A percentile compares a stretch with the other conserved stretches of the same genome.
Conservation (phyloP, 2,888 invertebrate genomes). For the Caenorhabditis sinica region DNA sequence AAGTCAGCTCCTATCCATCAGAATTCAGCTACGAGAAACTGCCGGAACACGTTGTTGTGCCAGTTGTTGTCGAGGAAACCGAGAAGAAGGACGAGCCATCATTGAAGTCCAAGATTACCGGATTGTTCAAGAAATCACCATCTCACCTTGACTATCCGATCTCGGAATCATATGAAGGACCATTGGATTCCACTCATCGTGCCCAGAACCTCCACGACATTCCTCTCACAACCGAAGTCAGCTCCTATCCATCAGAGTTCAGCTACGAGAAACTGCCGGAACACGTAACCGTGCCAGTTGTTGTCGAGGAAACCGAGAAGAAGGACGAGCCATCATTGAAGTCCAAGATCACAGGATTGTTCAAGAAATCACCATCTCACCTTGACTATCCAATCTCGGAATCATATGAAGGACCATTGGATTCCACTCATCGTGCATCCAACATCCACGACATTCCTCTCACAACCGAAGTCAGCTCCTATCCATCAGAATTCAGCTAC, state of each 20-base stretch:
- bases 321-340: constrained; percentile 6
- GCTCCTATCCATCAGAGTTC: neutral
- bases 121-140: constrained; percentile 5
- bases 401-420: constrained; percentile 55
- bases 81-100: constrained; percentile 7
- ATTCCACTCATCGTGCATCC: constrained; percentile 57
- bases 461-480: constrained; percentile 10
- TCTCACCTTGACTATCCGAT: constrained; percentile 1
- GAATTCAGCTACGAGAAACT: constrained; percentile 26
- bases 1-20: constrained; percentile 13
- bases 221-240: neutral
- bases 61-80: constrained; percentile 1
- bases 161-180: neutral
- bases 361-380: neutral
- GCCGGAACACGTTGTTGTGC: constrained; percentile 19
- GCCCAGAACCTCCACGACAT: neutral
- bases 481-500: constrained; percentile 25
- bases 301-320: neutral
- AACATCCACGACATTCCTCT: constrained; percentile 18
- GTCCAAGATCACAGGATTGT: constrained; percentile 6
- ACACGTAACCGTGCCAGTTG: neutral
- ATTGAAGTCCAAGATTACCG: constrained; percentile 4
- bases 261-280: constrained; percentile 11
- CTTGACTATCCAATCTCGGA: neutral
- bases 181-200: neutral